Conservation (phyloP, 2,797 vertebrate species). For the Melanotaenia maccullochi region DNA sequence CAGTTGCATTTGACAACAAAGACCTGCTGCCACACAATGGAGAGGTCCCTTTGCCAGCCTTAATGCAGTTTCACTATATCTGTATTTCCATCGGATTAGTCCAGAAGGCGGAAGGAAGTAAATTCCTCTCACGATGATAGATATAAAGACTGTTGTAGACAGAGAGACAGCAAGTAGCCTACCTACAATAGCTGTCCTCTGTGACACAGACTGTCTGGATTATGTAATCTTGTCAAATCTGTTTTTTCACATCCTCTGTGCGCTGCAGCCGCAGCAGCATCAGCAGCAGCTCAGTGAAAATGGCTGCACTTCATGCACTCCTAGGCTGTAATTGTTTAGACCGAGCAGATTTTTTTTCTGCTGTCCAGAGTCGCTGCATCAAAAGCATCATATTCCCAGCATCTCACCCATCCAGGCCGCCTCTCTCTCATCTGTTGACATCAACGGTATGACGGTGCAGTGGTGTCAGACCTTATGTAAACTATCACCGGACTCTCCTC, state of each 20-base stretch:
- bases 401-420: not conserved
- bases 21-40: slow-evolving; percentile 33
- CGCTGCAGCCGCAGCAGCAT: slow-evolving; percentile 51
- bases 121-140: slow-evolving; percentile 24
- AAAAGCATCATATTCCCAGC: not conserved
- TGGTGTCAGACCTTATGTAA: slow-evolving; percentile 62
- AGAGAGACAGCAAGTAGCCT: slow-evolving; percentile 53
- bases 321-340: slow-evolving; percentile 26
- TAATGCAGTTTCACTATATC: slow-evolving; percentile 12
- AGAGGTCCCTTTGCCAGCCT: slow-evolving; percentile 10
- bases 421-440: slow-evolving; percentile 36
- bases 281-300: slow-evolving; percentile 45
- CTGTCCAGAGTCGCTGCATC: slow-evolving; percentile 1
- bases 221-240: slow-evolving; percentile 79
- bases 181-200: slow-evolving; percentile 35
- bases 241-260: slow-evolving; percentile 55
- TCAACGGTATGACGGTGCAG: slow-evolving; percentile 56
- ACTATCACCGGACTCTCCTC: slow-evolving; percentile 53
- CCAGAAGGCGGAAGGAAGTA: slow-evolving; percentile 5
- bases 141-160: slow-evolving; percentile 34
- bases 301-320: slow-evolving; percentile 44
- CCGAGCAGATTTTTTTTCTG: slow-evolving; percentile 13
- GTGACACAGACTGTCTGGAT: slow-evolving; percentile 65
- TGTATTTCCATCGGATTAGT: slow-evolving; percentile 12
- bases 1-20: slow-evolving; percentile 61